Evolutionary conservation across 2,888 invertebrate species (phyloP).

Genomic region (Galerucella nymphaeae): DNA sequence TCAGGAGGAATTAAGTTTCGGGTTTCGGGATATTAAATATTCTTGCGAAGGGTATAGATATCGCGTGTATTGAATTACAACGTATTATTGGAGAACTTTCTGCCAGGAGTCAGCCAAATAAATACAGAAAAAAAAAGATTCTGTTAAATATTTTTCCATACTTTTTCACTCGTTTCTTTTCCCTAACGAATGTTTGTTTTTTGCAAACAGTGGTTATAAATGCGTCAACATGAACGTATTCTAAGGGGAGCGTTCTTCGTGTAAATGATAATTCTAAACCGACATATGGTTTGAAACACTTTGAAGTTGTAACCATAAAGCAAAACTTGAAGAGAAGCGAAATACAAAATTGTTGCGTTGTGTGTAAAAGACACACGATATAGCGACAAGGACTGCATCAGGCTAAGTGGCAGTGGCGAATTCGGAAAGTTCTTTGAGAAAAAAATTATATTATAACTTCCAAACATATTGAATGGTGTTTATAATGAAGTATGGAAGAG

Average conservation of each 20-base stretch:
- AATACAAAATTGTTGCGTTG: constrained; percentile 5
- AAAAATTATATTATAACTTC: not conserved
- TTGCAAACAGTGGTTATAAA: not conserved
- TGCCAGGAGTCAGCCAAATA: no score
- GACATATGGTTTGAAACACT: not conserved
- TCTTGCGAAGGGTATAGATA: not conserved
- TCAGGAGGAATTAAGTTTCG: constrained; percentile 54
- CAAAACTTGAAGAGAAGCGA: constrained; percentile 9
- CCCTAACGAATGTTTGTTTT: not conserved
- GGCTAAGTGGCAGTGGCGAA: not conserved
- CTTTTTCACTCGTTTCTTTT: not conserved
- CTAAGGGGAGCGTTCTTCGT: not conserved
- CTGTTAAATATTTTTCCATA: no score
- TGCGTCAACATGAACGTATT: constrained; percentile 2
- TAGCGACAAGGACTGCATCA: not conserved
- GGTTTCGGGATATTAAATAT: constrained; percentile 40
- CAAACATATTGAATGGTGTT: not conserved
- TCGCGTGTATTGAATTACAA: not conserved
- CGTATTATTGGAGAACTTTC: not conserved
- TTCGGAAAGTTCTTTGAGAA: not conserved
- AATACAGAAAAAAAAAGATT: no score
- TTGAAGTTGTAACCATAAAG: constrained; percentile 7
- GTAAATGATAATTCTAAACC: constrained; percentile 9
- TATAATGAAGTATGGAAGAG: not conserved
- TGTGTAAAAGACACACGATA: constrained; percentile 5